These are phyloP conservation scores for Caenorhabditis macrosperma DNA, from an alignment of 2,888 invertebrate genomes.

Conservation along the genomic window DNA sequence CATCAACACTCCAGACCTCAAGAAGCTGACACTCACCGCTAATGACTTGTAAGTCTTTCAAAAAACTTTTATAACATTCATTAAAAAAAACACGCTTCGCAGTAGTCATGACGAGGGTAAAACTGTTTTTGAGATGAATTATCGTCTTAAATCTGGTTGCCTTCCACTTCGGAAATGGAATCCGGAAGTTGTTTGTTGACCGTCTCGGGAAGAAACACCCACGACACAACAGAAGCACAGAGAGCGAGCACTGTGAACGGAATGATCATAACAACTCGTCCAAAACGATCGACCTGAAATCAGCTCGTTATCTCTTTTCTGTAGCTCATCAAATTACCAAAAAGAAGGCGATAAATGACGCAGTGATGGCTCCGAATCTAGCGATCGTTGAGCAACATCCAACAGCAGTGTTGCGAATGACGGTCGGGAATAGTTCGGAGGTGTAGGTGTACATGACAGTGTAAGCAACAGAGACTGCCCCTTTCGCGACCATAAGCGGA, in stretches of 20 bases:
- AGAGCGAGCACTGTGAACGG: slow-evolving; percentile 75
- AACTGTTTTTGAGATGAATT: neutral
- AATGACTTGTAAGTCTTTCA: slow-evolving; percentile 81
- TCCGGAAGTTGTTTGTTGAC: slow-evolving; percentile 73
- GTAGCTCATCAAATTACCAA: slow-evolving; percentile 70
- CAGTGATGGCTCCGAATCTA: slow-evolving; percentile 89
- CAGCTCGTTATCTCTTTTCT: neutral
- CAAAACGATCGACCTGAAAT: slow-evolving; percentile 72
- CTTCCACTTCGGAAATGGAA: slow-evolving; percentile 74
- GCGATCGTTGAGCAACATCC: slow-evolving; percentile 91
- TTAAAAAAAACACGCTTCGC: slow-evolving; percentile 20
- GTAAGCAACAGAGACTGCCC: slow-evolving; percentile 89
- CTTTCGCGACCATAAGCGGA: slow-evolving; percentile 87
- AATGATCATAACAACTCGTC: slow-evolving; percentile 73
- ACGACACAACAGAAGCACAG: slow-evolving; percentile 70
- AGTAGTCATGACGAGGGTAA: slow-evolving; percentile 46
- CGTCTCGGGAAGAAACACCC: slow-evolving; percentile 78
- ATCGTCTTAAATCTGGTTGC: slow-evolving; percentile 55
- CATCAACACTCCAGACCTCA: slow-evolving; percentile 82
- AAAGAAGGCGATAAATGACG: slow-evolving; percentile 87
- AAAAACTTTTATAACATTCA: neutral
- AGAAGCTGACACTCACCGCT: slow-evolving; percentile 81
- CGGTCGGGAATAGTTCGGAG: slow-evolving; percentile 91
- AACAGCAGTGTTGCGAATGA: slow-evolving; percentile 89
- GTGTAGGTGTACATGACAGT: slow-evolving; percentile 91